Conservation (phyloP, 2,888 invertebrate species). For the Myathropa florea region DNA sequence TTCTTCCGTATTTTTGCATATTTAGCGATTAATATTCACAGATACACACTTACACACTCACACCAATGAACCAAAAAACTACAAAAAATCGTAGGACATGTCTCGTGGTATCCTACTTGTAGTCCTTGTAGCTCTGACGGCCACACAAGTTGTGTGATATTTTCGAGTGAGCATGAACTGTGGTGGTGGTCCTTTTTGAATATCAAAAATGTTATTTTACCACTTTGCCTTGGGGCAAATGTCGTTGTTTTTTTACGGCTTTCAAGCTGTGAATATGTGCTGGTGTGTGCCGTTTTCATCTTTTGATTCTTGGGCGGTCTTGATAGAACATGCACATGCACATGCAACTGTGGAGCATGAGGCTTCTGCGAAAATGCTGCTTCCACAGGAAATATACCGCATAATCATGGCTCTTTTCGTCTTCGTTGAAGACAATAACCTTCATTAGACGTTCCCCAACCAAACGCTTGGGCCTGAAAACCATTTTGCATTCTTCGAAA, state of each 20-base stretch:
- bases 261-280: background rate
- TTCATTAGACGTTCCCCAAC: conserved; percentile 42
- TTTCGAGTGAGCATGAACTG: conserved; percentile 17
- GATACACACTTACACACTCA: conserved; percentile 1
- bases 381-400: conserved; percentile 58
- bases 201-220: conserved; percentile 66
- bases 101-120: conserved; percentile 45
- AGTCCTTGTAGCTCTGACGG: conserved; percentile 22
- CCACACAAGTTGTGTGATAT: conserved; percentile 36
- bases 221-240: conserved; percentile 57
- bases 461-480: background rate
- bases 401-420: conserved; percentile 61
- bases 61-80: conserved; percentile 43
- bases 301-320: background rate
- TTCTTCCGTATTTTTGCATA: conserved; percentile 57
- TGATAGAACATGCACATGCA: conserved; percentile 11
- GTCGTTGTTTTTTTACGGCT: conserved; percentile 21
- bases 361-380: conserved; percentile 36
- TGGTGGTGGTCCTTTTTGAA: conserved; percentile 44
- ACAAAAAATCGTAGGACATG: conserved; percentile 44
- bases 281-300: background rate
- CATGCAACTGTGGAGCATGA: conserved; percentile 5
- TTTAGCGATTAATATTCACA: conserved; percentile 52
- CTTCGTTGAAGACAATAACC: conserved; percentile 57
- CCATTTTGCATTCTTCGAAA: conserved; percentile 10